Evolutionary conservation across 2,888 invertebrate species (phyloP).

Genomic region (Erebia epiphron): DNA sequence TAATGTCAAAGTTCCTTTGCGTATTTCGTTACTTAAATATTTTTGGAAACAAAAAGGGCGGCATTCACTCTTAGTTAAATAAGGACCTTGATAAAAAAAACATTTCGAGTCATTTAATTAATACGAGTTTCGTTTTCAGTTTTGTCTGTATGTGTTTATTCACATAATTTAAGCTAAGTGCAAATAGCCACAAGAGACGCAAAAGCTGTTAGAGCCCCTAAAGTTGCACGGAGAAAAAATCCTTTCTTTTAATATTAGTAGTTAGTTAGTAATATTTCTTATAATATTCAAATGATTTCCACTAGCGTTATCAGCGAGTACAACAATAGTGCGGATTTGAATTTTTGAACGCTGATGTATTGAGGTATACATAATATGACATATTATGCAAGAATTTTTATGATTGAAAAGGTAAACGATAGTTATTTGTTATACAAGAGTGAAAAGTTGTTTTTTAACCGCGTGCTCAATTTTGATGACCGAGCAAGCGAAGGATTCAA

Average conservation of each 20-base stretch:
- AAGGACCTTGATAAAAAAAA: constrained; percentile 36
- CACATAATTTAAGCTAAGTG: neutral
- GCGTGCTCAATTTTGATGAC: no score
- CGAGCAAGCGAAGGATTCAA: no score
- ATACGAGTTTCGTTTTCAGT: neutral
- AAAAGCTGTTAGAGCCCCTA: neutral
- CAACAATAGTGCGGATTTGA: no score
- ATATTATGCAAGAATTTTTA: neutral
- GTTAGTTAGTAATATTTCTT: no score
- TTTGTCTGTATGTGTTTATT: neutral
- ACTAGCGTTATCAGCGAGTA: no score
- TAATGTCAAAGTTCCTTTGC: constrained; percentile 33
- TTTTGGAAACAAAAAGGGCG: constrained; percentile 40
- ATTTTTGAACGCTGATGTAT: no score
- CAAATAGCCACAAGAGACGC: neutral
- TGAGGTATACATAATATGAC: no score
- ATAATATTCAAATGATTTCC: no score
- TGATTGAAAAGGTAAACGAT: neutral
- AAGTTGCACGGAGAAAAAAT: no score
- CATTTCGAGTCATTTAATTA: constrained; percentile 23
- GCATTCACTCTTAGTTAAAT: constrained; percentile 36
- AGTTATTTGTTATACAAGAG: no score
- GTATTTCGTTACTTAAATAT: constrained; percentile 40
- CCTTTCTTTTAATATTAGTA: no score
- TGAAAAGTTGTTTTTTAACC: no score